Conservation (phyloP, 2,797 vertebrate species). For the Crenuchus spilurus region DNA sequence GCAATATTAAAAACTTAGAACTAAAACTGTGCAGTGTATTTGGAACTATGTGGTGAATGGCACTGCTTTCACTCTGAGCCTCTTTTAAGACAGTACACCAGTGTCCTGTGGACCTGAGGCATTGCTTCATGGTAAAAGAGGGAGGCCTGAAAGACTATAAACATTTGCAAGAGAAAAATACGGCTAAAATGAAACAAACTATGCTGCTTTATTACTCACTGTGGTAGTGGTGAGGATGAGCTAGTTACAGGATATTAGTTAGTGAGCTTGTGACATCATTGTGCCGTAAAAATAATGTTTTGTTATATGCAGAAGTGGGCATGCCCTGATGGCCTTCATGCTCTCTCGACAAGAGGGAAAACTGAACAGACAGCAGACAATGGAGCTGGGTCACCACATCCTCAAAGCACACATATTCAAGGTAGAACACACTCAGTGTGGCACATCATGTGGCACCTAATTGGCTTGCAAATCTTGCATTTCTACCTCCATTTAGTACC, state of each 20-base stretch:
- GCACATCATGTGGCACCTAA: neutral
- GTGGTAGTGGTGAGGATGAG: neutral
- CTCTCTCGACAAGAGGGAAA: conserved; percentile 97
- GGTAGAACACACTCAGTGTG: conserved; percentile 72
- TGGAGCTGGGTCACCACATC: conserved; percentile 98
- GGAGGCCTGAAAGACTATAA: neutral
- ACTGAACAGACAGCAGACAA: conserved; percentile 96
- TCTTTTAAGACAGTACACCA: neutral
- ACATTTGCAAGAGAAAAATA: neutral
- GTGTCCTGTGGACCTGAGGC: neutral
- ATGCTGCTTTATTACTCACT: neutral
- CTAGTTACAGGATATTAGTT: neutral
- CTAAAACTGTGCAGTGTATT: no score
- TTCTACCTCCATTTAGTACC: conserved; percentile 7
- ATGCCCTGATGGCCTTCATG: conserved; percentile 97
- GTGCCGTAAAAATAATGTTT: conserved; percentile 8
- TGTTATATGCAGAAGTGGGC: conserved; percentile 84
- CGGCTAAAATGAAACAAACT: neutral
- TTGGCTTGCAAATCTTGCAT: conserved; percentile 13
- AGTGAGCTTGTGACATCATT: neutral
- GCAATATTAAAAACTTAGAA: no score
- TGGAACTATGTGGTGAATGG: no score
- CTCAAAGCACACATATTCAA: conserved; percentile 99
- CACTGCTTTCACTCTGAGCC: neutral
- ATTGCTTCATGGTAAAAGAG: conserved; percentile 3